Evolutionary conservation across 2,113 vertebrate genomes (phyloP).

Genomic region (Clupea harengus): DNA sequence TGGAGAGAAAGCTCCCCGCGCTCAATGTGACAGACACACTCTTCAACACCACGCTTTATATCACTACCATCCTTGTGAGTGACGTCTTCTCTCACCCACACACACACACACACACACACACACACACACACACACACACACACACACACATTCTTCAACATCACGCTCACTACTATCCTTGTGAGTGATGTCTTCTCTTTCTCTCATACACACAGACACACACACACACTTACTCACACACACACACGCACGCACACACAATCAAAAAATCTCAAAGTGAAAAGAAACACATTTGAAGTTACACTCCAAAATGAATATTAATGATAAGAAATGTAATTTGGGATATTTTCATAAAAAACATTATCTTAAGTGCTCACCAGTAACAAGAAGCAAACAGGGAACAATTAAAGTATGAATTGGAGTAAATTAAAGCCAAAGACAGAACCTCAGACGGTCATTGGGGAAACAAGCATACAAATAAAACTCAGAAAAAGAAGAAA

Average conservation of each 20-base stretch:
- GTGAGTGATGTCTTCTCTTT: too few relatives aligned
- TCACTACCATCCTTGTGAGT: conserved; percentile 98
- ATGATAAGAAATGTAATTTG: neutral
- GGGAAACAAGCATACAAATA: neutral
- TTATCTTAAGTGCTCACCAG: neutral
- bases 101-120: neutral
- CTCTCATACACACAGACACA: too few relatives aligned
- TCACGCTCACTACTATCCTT: too few relatives aligned
- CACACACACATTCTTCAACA: neutral
- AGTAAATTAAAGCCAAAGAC: neutral
- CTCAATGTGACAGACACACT: conserved; percentile 90
- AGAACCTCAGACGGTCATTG: neutral
- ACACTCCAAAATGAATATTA: neutral
- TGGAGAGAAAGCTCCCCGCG: conserved; percentile 88
- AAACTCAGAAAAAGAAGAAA: neutral
- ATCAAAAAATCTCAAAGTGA: too few relatives aligned
- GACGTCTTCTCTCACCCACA: neutral
- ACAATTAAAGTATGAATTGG: neutral
- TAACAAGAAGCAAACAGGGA: neutral
- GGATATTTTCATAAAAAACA: neutral
- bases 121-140: neutral
- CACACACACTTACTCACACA: too few relatives aligned
- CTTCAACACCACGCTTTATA: conserved; percentile 93
- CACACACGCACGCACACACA: neutral
- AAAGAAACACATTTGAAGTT: neutral